phyloP scores from a whole-genome alignment of 2,797 vertebrate genomes.

The Coendou prehensilis region DNA sequence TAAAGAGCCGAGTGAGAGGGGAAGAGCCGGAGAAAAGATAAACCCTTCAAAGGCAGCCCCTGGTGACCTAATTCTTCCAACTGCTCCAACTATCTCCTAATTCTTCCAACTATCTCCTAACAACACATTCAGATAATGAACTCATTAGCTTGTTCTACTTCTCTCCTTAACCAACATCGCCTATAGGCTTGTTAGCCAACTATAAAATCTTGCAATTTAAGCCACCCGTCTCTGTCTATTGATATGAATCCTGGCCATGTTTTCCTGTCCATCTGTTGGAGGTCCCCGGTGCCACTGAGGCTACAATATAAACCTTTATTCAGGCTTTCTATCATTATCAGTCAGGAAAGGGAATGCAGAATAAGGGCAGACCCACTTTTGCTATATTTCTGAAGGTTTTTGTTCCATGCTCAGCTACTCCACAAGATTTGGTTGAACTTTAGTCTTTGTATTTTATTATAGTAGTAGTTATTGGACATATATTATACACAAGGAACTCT shows the following conservation, averaged over 20 bases:
- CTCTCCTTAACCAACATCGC: rapidly evolving
- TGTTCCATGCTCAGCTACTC: neutral
- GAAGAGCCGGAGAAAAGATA: neutral
- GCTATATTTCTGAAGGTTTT: neutral
- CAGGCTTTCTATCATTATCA: neutral
- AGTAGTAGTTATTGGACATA: neutral
- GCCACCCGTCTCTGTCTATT: neutral
- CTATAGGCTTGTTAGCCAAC: neutral
- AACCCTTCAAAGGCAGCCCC: neutral
- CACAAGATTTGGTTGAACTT: neutral
- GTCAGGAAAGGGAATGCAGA: neutral
- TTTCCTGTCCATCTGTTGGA: neutral
- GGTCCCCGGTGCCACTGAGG: too few relatives aligned
- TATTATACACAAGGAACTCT: neutral
- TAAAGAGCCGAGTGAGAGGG: neutral
- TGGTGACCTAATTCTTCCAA: neutral
- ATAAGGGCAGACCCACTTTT: neutral
- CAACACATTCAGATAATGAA: neutral
- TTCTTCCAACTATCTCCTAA: neutral
- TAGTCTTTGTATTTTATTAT: neutral
- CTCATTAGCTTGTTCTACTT: rapidly evolving
- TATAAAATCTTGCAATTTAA: neutral
- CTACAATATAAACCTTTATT: neutral
- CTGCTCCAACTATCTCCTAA: too few relatives aligned
- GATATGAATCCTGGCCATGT: rapidly evolving